A percentile compares a stretch with the other conserved stretches of the same genome.
Conservation (phyloP, 2,888 invertebrate species). For the Tachystola acroxantha region DNA sequence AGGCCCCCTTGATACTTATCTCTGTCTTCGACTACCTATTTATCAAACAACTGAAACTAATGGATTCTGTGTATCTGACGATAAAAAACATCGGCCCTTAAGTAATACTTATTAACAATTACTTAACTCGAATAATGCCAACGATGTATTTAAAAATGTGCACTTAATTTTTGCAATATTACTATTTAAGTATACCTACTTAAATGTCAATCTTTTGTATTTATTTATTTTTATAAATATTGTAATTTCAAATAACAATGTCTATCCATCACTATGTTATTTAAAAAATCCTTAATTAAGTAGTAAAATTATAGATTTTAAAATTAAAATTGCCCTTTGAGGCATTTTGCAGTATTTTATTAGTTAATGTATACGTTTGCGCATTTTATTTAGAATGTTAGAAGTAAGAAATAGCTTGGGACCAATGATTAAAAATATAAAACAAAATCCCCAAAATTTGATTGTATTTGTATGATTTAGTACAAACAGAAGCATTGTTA, state of each 20-base stretch:
- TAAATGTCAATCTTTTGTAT: no score
- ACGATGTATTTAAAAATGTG: conserved; percentile 7
- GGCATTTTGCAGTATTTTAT: conserved; percentile 8
- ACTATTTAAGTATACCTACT: no score
- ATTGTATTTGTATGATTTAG: conserved; percentile 15
- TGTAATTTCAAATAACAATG: no score
- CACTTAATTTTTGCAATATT: conserved; percentile 8
- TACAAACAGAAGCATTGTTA: conserved; percentile 27
- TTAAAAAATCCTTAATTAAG: no score
- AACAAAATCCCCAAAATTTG: not conserved
- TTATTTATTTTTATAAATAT: conserved; percentile 1
- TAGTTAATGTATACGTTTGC: not conserved
- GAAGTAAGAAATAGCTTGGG: conserved; percentile 16
- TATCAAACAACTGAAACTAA: no score
- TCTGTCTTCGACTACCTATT: no score
- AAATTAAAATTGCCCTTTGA: not conserved
- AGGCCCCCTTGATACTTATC: no score
- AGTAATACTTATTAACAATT: no score
- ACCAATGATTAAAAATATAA: conserved; percentile 17
- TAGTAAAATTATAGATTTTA: no score
- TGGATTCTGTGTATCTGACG: no score
- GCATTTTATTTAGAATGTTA: conserved; percentile 1
- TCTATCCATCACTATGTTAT: no score
- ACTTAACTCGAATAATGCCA: conserved; percentile 16
- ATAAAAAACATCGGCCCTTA: no score